A percentile compares a stretch with the other conserved stretches of the same genome.
phyloP scores from a whole-genome alignment of 2,888 invertebrate genomes.

The Leptopilina myrica region DNA sequence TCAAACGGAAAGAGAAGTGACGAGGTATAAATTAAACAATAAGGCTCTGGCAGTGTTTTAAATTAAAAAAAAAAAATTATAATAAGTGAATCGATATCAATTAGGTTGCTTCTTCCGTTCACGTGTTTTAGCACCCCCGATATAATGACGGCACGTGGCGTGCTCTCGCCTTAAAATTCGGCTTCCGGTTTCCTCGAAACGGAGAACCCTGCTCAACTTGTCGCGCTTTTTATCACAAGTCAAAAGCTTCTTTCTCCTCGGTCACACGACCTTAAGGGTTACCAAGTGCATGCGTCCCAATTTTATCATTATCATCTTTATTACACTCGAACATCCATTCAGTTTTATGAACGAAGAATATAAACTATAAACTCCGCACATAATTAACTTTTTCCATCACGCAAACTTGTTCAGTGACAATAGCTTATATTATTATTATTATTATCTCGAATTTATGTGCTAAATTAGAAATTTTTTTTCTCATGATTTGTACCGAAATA shows the following conservation, averaged over 20 bases:
- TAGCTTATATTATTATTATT: too few species aligned
- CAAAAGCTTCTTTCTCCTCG: slow-evolving; percentile 50
- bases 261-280: slow-evolving; percentile 64
- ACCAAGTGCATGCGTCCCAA: slow-evolving; percentile 42
- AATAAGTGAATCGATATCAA: slow-evolving; percentile 74
- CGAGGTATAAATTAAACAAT: slow-evolving; percentile 11
- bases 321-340: slow-evolving; percentile 39
- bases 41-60: slow-evolving; percentile 11
- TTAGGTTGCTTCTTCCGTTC: slow-evolving; percentile 76
- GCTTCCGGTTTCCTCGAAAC: slow-evolving; percentile 51
- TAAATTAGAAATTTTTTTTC: too few species aligned
- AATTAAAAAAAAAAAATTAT: slow-evolving; percentile 11
- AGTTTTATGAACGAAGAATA: slow-evolving; percentile 37
- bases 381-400: background rate
- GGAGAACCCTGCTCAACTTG: slow-evolving; percentile 48
- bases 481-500: too few species aligned
- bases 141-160: slow-evolving; percentile 70
- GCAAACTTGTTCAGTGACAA: background rate
- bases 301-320: slow-evolving; percentile 29
- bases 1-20: slow-evolving; percentile 10
- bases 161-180: slow-evolving; percentile 61
- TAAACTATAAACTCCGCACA: background rate
- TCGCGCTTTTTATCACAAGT: slow-evolving; percentile 50
- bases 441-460: too few species aligned
- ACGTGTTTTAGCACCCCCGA: slow-evolving; percentile 69